Evolutionary conservation across 1,140 invertebrate genomes (phyloP), one percentile per base, ranked within the genome.

Genomic region (Drosophila burlai): DNA sequence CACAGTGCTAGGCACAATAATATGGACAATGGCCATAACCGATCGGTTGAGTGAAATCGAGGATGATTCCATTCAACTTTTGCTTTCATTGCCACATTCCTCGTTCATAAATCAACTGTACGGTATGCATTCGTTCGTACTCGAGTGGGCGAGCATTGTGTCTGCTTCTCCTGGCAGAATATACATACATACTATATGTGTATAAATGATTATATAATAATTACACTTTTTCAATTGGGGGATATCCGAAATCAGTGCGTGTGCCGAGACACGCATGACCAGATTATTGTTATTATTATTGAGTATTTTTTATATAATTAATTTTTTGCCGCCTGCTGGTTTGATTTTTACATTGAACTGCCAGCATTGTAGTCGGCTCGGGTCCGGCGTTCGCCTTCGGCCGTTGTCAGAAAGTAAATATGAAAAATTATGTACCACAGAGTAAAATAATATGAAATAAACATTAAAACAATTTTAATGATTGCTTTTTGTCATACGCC

Each of bases 151-250:
- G 4, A 16, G n/a, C 29, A 66, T 45, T 52, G 66, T 66, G 38
- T 15, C 18, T 1, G 36, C 18, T 29, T 16, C 62, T 36, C 24
- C 29, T 66, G 34, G 24, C 16, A 62, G 40, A 36, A 13, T 11
- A 13, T 11, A 34, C 6, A 29, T 29, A 5, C 26, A 29, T 26
- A 26, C 5, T 38, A 18, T 11, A n/a, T 24, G 38, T 16, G 24
- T 57, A 26, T 11, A n/a, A 29, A 80, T 82, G 74, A 87, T 87
- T 83, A 71, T 77, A 83, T 87, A 80, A 87, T 87, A 87, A 84
- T 89, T 81, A 89, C 74, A 74, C 60, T 62, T 77, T 81, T 73
- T 78, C 50, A 69, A 79, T 84, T 74, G 66, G 49, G 43, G 57
- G 69, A 78, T 78, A 77, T 77, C 45, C 52, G 66, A 80, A 85